Evolutionary conservation across 1,140 invertebrate species (phyloP).

Genomic region (Parapsyche elsis): DNA sequence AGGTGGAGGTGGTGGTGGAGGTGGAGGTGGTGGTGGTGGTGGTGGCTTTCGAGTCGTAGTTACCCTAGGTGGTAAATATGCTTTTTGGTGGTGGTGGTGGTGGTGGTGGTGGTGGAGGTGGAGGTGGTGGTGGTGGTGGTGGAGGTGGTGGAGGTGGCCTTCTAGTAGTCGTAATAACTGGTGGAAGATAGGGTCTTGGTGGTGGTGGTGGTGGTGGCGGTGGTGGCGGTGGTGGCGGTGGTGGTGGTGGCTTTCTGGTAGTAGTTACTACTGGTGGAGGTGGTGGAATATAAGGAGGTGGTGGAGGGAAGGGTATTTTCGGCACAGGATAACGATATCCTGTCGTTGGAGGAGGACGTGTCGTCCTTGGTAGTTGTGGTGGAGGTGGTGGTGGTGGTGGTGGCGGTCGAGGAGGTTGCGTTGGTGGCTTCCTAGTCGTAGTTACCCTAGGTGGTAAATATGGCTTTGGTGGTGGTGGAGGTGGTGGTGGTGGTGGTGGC

Average conservation of each 20-base stretch:
- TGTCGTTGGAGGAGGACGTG: neutral
- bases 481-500: slow-evolving; percentile 21
- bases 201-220: slow-evolving; percentile 49
- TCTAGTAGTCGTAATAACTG: slow-evolving; percentile 7
- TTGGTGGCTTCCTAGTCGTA: slow-evolving; percentile 42
- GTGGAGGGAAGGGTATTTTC: slow-evolving; percentile 25
- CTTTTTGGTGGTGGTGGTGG: no score
- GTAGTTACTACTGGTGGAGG: slow-evolving; percentile 23
- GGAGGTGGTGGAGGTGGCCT: slow-evolving; percentile 28
- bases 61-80: neutral
- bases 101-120: slow-evolving; percentile 32
- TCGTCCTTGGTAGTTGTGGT: slow-evolving; percentile 19
- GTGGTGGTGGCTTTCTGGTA: slow-evolving; percentile 13
- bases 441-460: slow-evolving; percentile 27
- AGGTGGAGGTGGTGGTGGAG: slow-evolving; percentile 1
- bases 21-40: slow-evolving; percentile 48
- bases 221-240: slow-evolving; percentile 30
- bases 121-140: slow-evolving; percentile 42
- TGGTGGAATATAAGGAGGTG: no score
- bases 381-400: slow-evolving; percentile 43
- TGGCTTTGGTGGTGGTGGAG: slow-evolving; percentile 41
- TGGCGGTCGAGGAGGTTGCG: slow-evolving; percentile 44
- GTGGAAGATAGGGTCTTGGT: slow-evolving; percentile 50
- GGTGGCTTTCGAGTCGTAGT: slow-evolving; percentile 33
- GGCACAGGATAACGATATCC: slow-evolving; percentile 35